Conservation (phyloP, 2,888 invertebrate species). For the Cheilosia impressa region DNA sequence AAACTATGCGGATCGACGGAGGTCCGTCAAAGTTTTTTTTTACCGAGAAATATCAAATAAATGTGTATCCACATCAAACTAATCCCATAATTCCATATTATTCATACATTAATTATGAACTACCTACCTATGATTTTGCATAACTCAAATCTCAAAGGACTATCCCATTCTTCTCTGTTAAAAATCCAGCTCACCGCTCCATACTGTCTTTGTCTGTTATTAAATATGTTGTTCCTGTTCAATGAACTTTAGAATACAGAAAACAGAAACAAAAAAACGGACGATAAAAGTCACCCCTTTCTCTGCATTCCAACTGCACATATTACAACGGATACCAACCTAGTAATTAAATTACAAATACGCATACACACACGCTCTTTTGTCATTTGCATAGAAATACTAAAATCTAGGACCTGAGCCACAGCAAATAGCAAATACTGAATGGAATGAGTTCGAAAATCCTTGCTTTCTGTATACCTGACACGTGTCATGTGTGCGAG, state of each 20-base stretch:
- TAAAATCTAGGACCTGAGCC: background rate
- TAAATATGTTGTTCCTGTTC: slow-evolving; percentile 29
- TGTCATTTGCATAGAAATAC: slow-evolving; percentile 16
- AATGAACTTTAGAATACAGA: slow-evolving; percentile 21
- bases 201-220: background rate
- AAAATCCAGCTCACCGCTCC: background rate
- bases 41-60: too few species aligned
- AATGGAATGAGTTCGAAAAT: background rate
- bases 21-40: too few species aligned
- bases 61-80: too few species aligned
- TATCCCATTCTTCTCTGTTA: background rate
- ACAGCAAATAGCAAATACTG: background rate
- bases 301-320: background rate
- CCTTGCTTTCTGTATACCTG: slow-evolving; percentile 4
- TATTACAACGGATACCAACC: slow-evolving; percentile 5
- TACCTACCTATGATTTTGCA: slow-evolving; percentile 7
- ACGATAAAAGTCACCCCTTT: background rate
- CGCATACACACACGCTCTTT: slow-evolving; percentile 2
- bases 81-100: background rate
- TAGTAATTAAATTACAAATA: slow-evolving; percentile 48
- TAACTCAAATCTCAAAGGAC: slow-evolving; percentile 30
- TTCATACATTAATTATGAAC: slow-evolving; percentile 15
- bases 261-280: background rate
- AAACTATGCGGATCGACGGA: too few species aligned
- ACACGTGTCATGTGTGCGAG: slow-evolving; percentile 22